A percentile compares a stretch with the other conserved stretches of the same genome.
Conservation (phyloP, 92 coral and sea anemone genomes). For the Montipora capitata region DNA sequence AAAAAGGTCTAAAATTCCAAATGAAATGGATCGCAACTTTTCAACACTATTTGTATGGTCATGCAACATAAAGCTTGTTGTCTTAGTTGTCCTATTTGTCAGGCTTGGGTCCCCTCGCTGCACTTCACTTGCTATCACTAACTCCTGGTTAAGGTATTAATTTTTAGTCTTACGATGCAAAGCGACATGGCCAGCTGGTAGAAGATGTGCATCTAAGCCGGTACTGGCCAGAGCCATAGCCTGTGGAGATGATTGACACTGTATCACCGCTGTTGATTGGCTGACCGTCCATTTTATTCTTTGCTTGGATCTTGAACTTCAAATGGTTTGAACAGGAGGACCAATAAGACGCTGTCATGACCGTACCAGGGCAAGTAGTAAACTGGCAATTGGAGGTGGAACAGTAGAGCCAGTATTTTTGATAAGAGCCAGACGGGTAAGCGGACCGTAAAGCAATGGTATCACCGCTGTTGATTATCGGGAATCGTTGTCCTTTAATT, state of each 20-base stretch:
- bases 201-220: slow-evolving; percentile 50
- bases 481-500: slow-evolving; percentile 66
- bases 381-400: slow-evolving; percentile 25
- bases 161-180: slow-evolving; percentile 12
- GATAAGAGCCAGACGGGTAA: slow-evolving; percentile 53
- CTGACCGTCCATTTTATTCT: slow-evolving; percentile 81
- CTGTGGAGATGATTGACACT: slow-evolving; percentile 34
- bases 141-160: too few species aligned
- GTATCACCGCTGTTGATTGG: slow-evolving; percentile 85
- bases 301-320: slow-evolving; percentile 71
- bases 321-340: slow-evolving; percentile 44
- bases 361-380: slow-evolving; percentile 55
- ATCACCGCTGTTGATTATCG: slow-evolving; percentile 85
- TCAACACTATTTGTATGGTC: too few species aligned
- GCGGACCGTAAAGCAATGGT: slow-evolving; percentile 73
- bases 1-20: too few species aligned
- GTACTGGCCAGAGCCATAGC: slow-evolving; percentile 7
- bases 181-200: slow-evolving; percentile 12
- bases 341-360: slow-evolving; percentile 69
- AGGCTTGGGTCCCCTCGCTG: too few species aligned
- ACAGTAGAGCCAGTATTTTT: slow-evolving; percentile 67
- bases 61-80: too few species aligned
- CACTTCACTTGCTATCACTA: too few species aligned
- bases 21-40: too few species aligned
- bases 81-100: too few species aligned